phyloP scores from a whole-genome alignment of 2,888 invertebrate genomes.

The Limenitis camilla region DNA sequence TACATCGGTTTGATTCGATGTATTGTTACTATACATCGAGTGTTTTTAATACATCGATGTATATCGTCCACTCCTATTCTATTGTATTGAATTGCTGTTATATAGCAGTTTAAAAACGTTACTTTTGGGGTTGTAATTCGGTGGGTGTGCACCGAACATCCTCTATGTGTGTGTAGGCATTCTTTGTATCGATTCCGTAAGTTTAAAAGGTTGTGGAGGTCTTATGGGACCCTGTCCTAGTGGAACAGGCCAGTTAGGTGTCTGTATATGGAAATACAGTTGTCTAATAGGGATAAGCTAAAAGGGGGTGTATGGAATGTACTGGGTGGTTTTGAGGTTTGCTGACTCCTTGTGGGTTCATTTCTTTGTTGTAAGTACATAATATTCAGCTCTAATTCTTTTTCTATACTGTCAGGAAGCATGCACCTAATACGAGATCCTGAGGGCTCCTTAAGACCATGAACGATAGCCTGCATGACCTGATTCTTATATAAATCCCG shows the following conservation, averaged over 20 bases:
- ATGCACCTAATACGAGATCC: constrained; percentile 4
- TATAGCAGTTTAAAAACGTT: not conserved
- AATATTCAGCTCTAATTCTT: constrained; percentile 1
- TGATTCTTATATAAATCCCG: not conserved
- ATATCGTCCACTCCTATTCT: too few relatives aligned
- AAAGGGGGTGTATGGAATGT: not conserved
- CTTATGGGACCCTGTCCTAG: not conserved
- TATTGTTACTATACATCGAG: constrained; percentile 3
- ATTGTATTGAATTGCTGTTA: too few relatives aligned
- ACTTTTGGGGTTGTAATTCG: not conserved
- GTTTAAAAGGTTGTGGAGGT: not conserved
- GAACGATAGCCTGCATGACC: constrained; percentile 2
- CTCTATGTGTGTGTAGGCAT: not conserved
- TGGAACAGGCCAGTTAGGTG: not conserved
- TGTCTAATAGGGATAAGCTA: not conserved
- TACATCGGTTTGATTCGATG: too few relatives aligned
- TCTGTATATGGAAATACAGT: not conserved
- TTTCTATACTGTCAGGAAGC: constrained; percentile 1
- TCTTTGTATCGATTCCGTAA: not conserved
- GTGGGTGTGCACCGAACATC: not conserved
- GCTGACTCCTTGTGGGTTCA: not conserved
- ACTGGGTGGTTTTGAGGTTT: not conserved
- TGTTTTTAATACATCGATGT: too few relatives aligned
- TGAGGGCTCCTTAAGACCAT: constrained; percentile 1
- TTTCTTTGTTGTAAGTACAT: constrained; percentile 2